Base-by-base conservation (phyloP, 2,888 invertebrate genomes). In the Augochlorella aurata region DNA sequence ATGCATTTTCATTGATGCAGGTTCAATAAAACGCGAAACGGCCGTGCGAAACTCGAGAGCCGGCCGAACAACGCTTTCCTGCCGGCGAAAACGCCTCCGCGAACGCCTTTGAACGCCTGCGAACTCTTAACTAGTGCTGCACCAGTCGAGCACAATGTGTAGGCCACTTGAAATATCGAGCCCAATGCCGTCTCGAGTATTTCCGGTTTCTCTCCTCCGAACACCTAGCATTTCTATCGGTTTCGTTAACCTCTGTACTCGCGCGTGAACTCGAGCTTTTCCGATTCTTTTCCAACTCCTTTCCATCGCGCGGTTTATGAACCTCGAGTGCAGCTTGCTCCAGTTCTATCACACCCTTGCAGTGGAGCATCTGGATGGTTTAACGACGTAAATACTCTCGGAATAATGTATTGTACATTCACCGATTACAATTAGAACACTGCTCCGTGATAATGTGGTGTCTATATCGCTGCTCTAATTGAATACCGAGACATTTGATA, bases 11-110 rank as follows among this genome's bases (percentile, higher is more conserved):
- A 81, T 61, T 38, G 73, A 72, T 72, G 16, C 45, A 44, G 44
- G 45, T 66, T 66, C 66, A 52, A 78, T 74, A 73, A 78, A 67
- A 74, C 58, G 74, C 29, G 61, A 52, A 52, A 29, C 52, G 18
- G 44, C 50, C 75, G 38, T 21, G 44, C 67, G 67, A 67, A 67
- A 67, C 45, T 67, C n/a, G 45, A 67, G 45, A 45, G 49, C 14
- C n/a, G 21, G n/a, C 21, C 24, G 67, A 67, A 67, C 38, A 45
- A 49, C 67, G 29, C 61, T 61, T 67, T 49, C 44, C 49, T 67
- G 63, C 3, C 29, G n/a, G 63, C 63, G 63, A 44, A 65, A 38
- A 44, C 29, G 38, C 63, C 38, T 65, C 18, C 63, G 63, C 29
- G 61, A 61, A 54, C 54, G 61, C 61, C 61, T 61, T 61, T 61